Evolutionary conservation across 2,888 invertebrate species (phyloP), one percentile per base, ranked within the genome.

Genomic region (Pyralis farinalis): DNA sequence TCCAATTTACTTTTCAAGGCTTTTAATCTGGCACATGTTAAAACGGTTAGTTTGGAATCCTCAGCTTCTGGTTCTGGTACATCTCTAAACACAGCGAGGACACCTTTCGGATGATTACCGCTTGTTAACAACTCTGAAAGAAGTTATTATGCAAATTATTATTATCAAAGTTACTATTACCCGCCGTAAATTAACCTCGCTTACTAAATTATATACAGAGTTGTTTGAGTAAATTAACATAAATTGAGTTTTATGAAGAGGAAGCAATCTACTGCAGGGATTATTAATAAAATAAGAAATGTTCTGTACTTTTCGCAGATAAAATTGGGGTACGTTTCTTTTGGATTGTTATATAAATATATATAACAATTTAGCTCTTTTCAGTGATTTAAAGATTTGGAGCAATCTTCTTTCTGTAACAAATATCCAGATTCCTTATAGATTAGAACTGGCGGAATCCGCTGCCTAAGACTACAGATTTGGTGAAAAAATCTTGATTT

Each of bases 31-130:
- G 64, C 56, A 40, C 81, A 75, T 1, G 86, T 76, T 45, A 89
- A 44, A 4, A 65, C 57, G 35, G 76, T 58, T 38, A 88, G 47
- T 49, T 79, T 81, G 0, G 79, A 68, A 41, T 90, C 83, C 3
- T 81, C 84, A 1, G 66, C 71, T 55, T 74, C 84, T 30, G 66
- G 65, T 36, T 69, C 81, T 30, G 71, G 65, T 47, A 86, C 73
- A 31, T 90, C 90, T 37, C 87, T 72, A 36, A 89, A 72, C 8
- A 91, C 80, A 0, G 82, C 83, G 40, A 90, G 72, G 43, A 88
- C 48, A 8, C 89, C 89, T 48, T 83, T 87, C 5, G 87, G 74
- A 48, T 87, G 85, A 43, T 68, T 72, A 4, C 85, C 80, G 35
- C 47, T 73, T 43, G 70, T 57, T 20, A 89, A 55, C 8, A 89